Conservation (phyloP, 1,140 invertebrate species). For the Zaprionus lachaisei region DNA sequence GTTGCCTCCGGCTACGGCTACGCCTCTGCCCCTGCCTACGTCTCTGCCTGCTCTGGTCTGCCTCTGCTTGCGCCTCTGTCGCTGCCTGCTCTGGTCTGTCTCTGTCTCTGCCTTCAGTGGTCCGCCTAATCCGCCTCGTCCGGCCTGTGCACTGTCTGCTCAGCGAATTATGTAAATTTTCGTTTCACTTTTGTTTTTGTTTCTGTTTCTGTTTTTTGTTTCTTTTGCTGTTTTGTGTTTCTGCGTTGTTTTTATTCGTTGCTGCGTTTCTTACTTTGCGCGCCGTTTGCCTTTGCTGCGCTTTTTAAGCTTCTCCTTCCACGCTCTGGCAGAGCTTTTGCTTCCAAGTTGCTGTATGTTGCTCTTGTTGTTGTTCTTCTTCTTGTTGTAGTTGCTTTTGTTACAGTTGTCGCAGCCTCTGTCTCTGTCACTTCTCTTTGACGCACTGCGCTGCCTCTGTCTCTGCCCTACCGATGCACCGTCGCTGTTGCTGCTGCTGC, state of each 20-base stretch:
- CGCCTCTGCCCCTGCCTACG: neutral
- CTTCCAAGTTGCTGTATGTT: neutral
- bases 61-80: neutral
- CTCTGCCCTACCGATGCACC: neutral
- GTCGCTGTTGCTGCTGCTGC: conserved; percentile 1
- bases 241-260: conserved; percentile 7
- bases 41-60: neutral
- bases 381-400: neutral
- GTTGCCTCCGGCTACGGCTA: neutral
- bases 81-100: neutral
- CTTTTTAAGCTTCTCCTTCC: conserved; percentile 10
- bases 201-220: conserved; percentile 5
- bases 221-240: conserved; percentile 25
- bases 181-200: conserved; percentile 45
- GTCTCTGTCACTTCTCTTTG: neutral
- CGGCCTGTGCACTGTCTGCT: conserved; percentile 18
- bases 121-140: neutral
- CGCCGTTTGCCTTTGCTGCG: conserved; percentile 14
- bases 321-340: conserved; percentile 8
- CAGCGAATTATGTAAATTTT: conserved; percentile 46
- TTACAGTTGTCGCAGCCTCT: conserved; percentile 22
- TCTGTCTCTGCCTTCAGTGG: neutral
- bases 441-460: conserved; percentile 4
- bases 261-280: conserved; percentile 20
- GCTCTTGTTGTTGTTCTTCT: neutral